phyloP scores from a whole-genome alignment of 2,888 invertebrate genomes.

The Isoperla grammatica region DNA sequence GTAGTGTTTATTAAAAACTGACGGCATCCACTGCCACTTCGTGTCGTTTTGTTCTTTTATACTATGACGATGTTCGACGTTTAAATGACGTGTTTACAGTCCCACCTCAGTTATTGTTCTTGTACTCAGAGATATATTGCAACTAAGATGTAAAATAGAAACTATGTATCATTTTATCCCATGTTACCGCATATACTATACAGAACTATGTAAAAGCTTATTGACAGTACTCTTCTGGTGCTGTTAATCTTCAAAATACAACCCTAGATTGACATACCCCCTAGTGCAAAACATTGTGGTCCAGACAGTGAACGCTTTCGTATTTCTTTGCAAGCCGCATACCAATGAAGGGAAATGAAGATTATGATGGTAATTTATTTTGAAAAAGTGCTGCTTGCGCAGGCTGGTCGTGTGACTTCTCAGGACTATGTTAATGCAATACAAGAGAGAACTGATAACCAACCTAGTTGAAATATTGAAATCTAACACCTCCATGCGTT shows the following conservation, averaged over 20 bases:
- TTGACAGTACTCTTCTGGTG: slow-evolving; percentile 8
- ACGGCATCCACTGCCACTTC: slow-evolving; percentile 15
- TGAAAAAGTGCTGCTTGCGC: neutral
- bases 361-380: slow-evolving; percentile 14
- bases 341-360: slow-evolving; percentile 9
- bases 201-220: slow-evolving; percentile 23
- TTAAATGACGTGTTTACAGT: slow-evolving; percentile 20
- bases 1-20: slow-evolving; percentile 13
- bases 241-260: slow-evolving; percentile 6
- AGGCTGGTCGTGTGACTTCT: slow-evolving; percentile 9
- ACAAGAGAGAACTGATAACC: slow-evolving; percentile 7
- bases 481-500: slow-evolving; percentile 8
- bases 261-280: slow-evolving; percentile 4
- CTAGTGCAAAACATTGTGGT: slow-evolving; percentile 2
- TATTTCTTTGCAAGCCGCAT: slow-evolving; percentile 2
- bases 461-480: slow-evolving; percentile 1
- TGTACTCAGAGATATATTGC: slow-evolving; percentile 21
- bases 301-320: neutral
- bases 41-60: slow-evolving; percentile 26
- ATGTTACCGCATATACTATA: slow-evolving; percentile 28
- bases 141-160: slow-evolving; percentile 12
- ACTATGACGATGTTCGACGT: slow-evolving; percentile 24
- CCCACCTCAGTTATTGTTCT: slow-evolving; percentile 27
- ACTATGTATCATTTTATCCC: slow-evolving; percentile 20
- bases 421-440: slow-evolving; percentile 17